Evolutionary conservation across 2,888 invertebrate species (phyloP).

Genomic region (Watsonalla binaria): DNA sequence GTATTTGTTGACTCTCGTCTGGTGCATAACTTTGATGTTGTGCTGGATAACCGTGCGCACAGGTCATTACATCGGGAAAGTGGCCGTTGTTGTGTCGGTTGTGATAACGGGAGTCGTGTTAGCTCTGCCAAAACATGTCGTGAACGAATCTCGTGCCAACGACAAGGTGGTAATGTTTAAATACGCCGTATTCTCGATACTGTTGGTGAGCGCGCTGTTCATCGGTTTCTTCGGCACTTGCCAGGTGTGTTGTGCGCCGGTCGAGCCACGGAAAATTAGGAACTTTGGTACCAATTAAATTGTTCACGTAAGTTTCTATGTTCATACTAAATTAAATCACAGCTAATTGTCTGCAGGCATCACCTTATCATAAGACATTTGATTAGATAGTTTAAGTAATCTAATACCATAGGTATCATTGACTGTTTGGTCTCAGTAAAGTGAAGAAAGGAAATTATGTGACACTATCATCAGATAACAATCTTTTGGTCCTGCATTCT

Average conservation of each 20-base stretch:
- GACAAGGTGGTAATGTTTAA: constrained; percentile 55
- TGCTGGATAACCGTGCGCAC: constrained; percentile 82
- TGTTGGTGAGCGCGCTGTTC: constrained; percentile 42
- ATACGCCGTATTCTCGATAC: constrained; percentile 42
- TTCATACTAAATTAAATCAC: too few species aligned
- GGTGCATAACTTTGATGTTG: constrained; percentile 80
- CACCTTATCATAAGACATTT: too few species aligned
- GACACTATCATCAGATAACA: too few species aligned
- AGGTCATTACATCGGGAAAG: constrained; percentile 81
- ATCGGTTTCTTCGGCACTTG: neutral
- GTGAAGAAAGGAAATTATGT: too few species aligned
- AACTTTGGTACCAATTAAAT: constrained; percentile 41
- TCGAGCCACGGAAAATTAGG: constrained; percentile 54
- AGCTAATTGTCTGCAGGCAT: too few species aligned
- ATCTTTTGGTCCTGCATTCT: too few species aligned
- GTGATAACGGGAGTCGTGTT: constrained; percentile 79
- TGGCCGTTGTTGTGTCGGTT: constrained; percentile 75
- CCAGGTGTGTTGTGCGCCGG: constrained; percentile 48
- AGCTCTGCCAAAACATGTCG: constrained; percentile 77
- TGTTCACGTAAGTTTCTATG: constrained; percentile 11
- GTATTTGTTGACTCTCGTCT: constrained; percentile 81
- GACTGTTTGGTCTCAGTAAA: too few species aligned
- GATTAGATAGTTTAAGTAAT: too few species aligned
- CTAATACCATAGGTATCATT: too few species aligned
- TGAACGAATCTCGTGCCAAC: constrained; percentile 53